Evolutionary conservation across 2,797 vertebrate species (phyloP).

Genomic region (Sebastes kiyomatsui): DNA sequence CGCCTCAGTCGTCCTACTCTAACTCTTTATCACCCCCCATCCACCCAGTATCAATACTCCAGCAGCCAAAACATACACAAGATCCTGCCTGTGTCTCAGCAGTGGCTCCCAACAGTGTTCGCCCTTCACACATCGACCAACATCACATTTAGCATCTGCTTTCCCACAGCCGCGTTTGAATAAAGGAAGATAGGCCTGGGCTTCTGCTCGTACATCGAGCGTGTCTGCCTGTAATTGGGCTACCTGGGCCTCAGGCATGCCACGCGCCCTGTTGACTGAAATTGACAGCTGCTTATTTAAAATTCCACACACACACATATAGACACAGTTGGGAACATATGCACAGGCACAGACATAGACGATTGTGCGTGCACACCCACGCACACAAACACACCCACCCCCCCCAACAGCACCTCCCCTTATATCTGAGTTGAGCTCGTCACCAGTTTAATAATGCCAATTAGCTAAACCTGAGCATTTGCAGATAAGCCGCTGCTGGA

Average conservation of each 20-base stretch:
- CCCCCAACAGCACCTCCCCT: constrained; percentile 20
- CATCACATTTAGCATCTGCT: constrained; percentile 59
- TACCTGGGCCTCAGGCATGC: constrained; percentile 75
- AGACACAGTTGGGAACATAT: constrained; percentile 49
- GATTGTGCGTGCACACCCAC: constrained; percentile 21
- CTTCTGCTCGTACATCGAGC: constrained; percentile 52
- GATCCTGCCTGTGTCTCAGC: constrained; percentile 30
- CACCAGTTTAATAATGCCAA: constrained; percentile 78
- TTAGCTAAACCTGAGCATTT: constrained; percentile 76
- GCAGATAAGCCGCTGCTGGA: constrained; percentile 70
- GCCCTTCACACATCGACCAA: constrained; percentile 71
- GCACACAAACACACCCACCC: constrained; percentile 5
- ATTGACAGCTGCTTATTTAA: constrained; percentile 80
- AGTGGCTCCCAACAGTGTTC: constrained; percentile 51
- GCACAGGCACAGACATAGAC: constrained; percentile 30
- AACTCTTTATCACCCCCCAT: constrained; percentile 17
- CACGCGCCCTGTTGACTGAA: constrained; percentile 71
- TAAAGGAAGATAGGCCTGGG: constrained; percentile 56
- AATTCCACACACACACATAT: constrained; percentile 56
- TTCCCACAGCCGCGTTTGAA: constrained; percentile 59
- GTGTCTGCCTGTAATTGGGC: constrained; percentile 79
- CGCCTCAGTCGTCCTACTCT: not conserved
- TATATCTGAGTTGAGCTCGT: constrained; percentile 54
- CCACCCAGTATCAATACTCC: constrained; percentile 34
- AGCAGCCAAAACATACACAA: constrained; percentile 16